phyloP scores from a whole-genome alignment of 2,797 vertebrate species.

The Sebastes kiyomatsui region DNA sequence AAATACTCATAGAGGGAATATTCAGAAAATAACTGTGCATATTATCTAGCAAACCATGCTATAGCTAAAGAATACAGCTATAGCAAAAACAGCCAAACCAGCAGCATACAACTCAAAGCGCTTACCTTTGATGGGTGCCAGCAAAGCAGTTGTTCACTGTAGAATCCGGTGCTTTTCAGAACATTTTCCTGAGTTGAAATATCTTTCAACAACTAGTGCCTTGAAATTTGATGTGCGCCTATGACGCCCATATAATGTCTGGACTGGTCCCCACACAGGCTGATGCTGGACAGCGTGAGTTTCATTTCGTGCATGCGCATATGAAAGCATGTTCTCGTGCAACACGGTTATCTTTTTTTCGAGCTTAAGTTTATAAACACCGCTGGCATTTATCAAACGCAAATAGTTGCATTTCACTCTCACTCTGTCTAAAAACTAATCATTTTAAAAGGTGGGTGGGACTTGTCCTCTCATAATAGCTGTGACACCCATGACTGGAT shows the following conservation, averaged over 20 bases:
- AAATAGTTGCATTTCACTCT: background rate
- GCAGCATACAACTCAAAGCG: background rate
- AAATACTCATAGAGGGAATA: background rate
- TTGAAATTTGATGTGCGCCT: background rate
- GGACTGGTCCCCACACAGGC: too few species aligned
- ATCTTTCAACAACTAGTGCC: background rate
- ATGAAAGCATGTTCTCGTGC: background rate
- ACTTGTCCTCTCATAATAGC: background rate
- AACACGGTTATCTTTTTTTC: background rate
- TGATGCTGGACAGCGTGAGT: too few species aligned
- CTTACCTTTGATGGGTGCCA: background rate
- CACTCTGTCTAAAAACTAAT: too few species aligned
- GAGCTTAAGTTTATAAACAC: background rate
- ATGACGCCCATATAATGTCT: too few species aligned
- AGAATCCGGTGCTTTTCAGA: background rate
- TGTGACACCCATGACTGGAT: background rate
- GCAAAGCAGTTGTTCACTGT: background rate
- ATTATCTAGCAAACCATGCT: background rate
- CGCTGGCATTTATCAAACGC: background rate
- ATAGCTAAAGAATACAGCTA: background rate
- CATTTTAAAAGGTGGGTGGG: background rate
- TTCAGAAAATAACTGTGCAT: fast-evolving
- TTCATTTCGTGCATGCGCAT: too few species aligned
- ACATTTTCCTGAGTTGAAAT: background rate
- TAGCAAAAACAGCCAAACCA: background rate